Evolutionary conservation across 1,140 invertebrate genomes (phyloP), one percentile per base, ranked within the genome.

Genomic region (Drosophila erecta): DNA sequence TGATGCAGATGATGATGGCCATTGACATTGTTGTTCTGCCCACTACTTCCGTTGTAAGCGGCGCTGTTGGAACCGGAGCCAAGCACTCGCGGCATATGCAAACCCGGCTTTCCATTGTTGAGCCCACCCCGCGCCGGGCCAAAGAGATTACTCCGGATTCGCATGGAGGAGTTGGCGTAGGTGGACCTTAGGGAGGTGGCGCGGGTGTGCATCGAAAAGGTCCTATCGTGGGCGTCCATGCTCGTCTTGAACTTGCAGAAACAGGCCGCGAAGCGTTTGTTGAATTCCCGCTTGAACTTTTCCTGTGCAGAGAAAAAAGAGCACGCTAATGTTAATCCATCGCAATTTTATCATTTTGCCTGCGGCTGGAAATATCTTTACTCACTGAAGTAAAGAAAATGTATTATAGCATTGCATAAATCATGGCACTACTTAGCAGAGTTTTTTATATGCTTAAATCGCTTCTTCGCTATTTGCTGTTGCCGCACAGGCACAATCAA

Each of bases 251-350:
- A 83, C 50, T 89, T 85, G 56, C 91, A 92, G 38, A 92, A 90
- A 58, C 87, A 92, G 6, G 85, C 76, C 11, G 94, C 93, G 76
- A 95, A 95, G 12, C 95, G 93, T 64, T 94, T 94, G 75, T 95
- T 94, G 70, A 96, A 95, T 92, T 96, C 95, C 22, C 95, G 93
- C 84, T 95, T 95, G 77, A 96, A 95, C 91, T 96, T 96, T 92
- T 95, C 95, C 95, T 96, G 55, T 2, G 54, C 66, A 22, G 3
- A 41, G n/a, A 44, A 15, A 70, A 11, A 43, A 30, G 30, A 30
- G 7, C 7, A 10, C 8, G 30, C 2, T 3, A 10, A 30, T 2
- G 30, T 30, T 30, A 30, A 10, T 30, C 7, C 27, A 30, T 8
- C 7, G 7, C 27, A 30, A 30, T 30, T 8, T 4, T 24, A 24